phyloP scores from a whole-genome alignment of 2,113 vertebrate species.

The Phalacrocorax carbo region DNA sequence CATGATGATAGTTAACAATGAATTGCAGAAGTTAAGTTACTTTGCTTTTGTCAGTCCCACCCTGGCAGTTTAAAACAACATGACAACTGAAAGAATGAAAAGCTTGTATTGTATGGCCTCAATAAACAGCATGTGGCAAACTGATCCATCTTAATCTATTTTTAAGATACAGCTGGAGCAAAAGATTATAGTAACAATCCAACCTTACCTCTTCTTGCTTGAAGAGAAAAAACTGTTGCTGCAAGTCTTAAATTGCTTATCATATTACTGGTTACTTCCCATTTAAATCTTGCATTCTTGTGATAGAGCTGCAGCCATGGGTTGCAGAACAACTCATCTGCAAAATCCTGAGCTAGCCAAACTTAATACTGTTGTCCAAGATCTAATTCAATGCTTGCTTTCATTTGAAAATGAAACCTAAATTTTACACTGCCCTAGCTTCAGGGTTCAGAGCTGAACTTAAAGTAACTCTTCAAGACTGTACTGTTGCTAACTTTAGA shows the following conservation, averaged over 20 bases:
- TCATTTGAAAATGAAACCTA: not conserved
- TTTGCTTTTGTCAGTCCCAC: not conserved
- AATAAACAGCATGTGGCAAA: not conserved
- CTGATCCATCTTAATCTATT: not conserved
- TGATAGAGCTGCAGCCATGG: not conserved
- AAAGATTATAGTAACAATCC: not conserved
- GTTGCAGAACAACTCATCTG: slow-evolving; percentile 13
- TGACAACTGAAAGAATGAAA: not conserved
- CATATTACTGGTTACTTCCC: not conserved
- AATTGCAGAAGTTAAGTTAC: not conserved
- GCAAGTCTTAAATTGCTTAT: not conserved
- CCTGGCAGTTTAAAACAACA: not conserved
- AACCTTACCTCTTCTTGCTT: not conserved
- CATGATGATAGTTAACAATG: not conserved
- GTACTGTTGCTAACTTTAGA: not conserved
- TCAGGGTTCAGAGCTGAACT: not conserved
- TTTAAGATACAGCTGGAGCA: not conserved
- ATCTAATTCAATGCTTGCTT: not conserved
- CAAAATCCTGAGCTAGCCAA: slow-evolving; percentile 39
- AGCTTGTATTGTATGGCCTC: not conserved
- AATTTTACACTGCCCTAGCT: not conserved
- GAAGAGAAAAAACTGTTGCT: not conserved
- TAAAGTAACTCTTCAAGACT: not conserved
- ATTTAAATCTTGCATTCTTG: not conserved
- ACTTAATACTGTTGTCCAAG: slow-evolving; percentile 13